phyloP scores from a whole-genome alignment of 1,140 invertebrate genomes.

The Antheraea pernyi region DNA sequence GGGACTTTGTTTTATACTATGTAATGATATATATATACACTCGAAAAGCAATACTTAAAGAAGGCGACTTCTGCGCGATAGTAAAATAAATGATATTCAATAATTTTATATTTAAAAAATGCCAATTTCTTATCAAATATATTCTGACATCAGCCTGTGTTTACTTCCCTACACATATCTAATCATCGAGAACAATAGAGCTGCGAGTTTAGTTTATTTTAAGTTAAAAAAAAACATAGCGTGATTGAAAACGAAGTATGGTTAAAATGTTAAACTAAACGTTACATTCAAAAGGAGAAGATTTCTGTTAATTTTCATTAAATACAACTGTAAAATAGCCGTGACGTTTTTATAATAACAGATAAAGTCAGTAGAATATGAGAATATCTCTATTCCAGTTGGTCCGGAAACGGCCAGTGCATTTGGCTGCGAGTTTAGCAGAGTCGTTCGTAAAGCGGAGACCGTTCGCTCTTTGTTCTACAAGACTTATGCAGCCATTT shows the following conservation, averaged over 20 bases:
- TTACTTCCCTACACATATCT: too few relatives aligned
- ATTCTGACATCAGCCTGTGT: too few relatives aligned
- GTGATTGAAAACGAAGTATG: background rate
- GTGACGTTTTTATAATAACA: background rate
- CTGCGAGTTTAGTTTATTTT: too few relatives aligned
- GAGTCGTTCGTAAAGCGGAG: conserved; percentile 21
- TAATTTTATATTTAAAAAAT: too few relatives aligned
- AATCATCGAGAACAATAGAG: too few relatives aligned
- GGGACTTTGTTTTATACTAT: too few relatives aligned
- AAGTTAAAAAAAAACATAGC: background rate
- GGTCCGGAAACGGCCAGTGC: conserved; percentile 36
- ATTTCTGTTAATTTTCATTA: background rate
- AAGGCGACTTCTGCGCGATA: too few relatives aligned
- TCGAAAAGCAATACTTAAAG: too few relatives aligned
- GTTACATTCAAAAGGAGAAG: background rate
- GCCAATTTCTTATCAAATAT: too few relatives aligned
- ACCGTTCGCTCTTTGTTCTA: conserved; percentile 1
- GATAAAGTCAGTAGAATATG: background rate
- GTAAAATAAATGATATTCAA: too few relatives aligned
- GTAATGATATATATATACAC: too few relatives aligned
- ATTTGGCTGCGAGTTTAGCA: conserved; percentile 42
- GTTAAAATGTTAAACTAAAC: background rate
- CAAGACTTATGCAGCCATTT: background rate
- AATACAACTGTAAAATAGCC: background rate
- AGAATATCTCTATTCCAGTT: background rate